Base-by-base conservation (phyloP, 2,888 invertebrate species). In the Neoscelio sp. region DNA sequence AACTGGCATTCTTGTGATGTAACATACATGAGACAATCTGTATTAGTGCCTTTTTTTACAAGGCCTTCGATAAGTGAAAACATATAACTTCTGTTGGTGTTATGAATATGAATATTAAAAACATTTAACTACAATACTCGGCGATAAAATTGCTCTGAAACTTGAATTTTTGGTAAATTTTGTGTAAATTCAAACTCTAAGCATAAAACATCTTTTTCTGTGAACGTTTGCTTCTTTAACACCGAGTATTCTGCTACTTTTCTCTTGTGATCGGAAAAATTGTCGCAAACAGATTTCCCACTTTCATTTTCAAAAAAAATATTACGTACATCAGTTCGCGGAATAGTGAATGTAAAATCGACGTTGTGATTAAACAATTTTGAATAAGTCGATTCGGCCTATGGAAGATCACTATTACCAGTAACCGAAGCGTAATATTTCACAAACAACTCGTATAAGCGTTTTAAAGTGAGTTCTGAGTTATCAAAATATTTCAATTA, bases 51-150 rank as follows among this genome's bases (percentile, higher is more conserved):
- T 67, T 73, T n/a, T n/a, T 78, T 67, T 6, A 28, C n/a, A 18
- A 13, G 50, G 8, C 73, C 78, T 62, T 73, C 78, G 1, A 73
- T 18, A 12, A 67, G 60, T 8, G 56, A 18, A 28, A 71, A 78
- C 62, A 78, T 78, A 44, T 78, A 78, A 20, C 54, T 56, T 15
- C 60, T 65, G 20, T 78, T 68, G 8, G 35, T 13, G 8, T 65
- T 46, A 44, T 71, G 30, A n/a, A 71, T 40, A 30, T 78, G 71
- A 5, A 78, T 23, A 20, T 71, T 78, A 30, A 78, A 73, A n/a
- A 73, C 12, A 20, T 65, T 42, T 2, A 78, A 35, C 73, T 73
- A 73, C 20, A 73, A 38, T 7, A 73, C 8, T 56, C 73, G 20
- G 0, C 13, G 4, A 12, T 64, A 77, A 44, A 70, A 77, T 58